These are phyloP conservation scores for Bufo bufo DNA, from an alignment of 2,113 vertebrate genomes.

Conservation along the genomic window DNA sequence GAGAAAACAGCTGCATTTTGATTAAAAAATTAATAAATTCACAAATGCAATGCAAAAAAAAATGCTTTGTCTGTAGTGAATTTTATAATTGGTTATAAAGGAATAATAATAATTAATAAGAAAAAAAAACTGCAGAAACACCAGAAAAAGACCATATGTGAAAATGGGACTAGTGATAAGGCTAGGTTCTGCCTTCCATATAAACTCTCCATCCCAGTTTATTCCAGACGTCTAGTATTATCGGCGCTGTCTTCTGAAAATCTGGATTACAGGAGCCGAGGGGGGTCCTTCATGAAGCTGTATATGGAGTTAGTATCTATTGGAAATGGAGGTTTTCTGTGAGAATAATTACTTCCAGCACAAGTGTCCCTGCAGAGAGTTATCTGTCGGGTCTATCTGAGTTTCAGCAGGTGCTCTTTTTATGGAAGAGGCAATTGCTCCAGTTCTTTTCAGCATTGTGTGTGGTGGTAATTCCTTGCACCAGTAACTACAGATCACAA, in stretches of 20 bases:
- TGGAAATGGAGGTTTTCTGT: background rate
- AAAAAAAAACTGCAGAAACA: too few relatives aligned
- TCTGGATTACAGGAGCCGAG: background rate
- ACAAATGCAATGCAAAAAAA: too few relatives aligned
- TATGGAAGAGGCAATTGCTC: background rate
- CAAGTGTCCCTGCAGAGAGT: background rate
- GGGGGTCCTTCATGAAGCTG: background rate
- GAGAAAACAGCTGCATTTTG: too few relatives aligned
- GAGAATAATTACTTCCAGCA: background rate
- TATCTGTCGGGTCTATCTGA: background rate
- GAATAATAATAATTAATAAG: too few relatives aligned
- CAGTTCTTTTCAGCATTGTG: background rate
- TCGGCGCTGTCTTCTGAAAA: background rate
- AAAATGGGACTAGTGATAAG: background rate
- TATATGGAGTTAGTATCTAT: background rate
- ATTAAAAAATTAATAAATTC: too few relatives aligned
- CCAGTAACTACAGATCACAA: background rate
- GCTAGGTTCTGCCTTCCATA: background rate
- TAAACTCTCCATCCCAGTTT: background rate
- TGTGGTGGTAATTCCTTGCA: background rate
- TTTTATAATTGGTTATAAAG: too few relatives aligned
- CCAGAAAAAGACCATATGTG: too few relatives aligned
- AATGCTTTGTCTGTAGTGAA: too few relatives aligned
- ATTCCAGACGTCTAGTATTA: background rate
- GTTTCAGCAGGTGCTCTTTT: background rate